Conservation (phyloP, 1,140 invertebrate species). For the Apis florea region DNA sequence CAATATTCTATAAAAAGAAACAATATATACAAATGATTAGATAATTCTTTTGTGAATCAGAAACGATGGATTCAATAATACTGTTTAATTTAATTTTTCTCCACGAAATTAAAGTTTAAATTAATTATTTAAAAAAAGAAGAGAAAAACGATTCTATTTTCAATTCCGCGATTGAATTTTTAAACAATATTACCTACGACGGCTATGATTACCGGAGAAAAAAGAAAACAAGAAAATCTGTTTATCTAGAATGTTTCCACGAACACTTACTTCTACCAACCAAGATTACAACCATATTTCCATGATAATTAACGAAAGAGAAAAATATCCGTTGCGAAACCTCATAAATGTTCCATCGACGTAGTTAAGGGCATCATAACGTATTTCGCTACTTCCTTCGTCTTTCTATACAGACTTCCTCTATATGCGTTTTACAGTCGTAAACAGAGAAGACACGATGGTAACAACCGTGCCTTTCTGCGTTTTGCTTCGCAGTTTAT, state of each 20-base stretch:
- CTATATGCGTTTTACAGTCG: not conserved
- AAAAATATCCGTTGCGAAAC: not conserved
- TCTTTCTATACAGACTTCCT: not conserved
- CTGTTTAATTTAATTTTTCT: too few species aligned
- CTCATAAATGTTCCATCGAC: not conserved
- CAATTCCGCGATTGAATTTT: too few species aligned
- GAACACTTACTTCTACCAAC: too few species aligned
- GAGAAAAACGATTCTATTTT: too few species aligned
- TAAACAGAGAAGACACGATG: not conserved
- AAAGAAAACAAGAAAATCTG: not conserved
- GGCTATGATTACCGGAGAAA: too few species aligned
- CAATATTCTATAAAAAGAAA: too few species aligned
- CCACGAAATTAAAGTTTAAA: too few species aligned
- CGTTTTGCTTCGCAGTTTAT: not conserved
- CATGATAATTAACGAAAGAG: conserved; percentile 4
- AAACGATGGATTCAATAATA: too few species aligned
- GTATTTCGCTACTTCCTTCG: not conserved
- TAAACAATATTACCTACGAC: too few species aligned
- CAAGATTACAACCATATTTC: not conserved
- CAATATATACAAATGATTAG: too few species aligned
- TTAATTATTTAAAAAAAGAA: too few species aligned
- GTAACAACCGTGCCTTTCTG: not conserved
- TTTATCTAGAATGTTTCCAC: not conserved
- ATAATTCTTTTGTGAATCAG: too few species aligned
- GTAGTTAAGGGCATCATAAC: not conserved